A percentile compares a stretch with the other conserved stretches of the same genome.
Evolutionary conservation across 1,140 invertebrate genomes (phyloP).

Genomic region (Bombus fervidus): DNA sequence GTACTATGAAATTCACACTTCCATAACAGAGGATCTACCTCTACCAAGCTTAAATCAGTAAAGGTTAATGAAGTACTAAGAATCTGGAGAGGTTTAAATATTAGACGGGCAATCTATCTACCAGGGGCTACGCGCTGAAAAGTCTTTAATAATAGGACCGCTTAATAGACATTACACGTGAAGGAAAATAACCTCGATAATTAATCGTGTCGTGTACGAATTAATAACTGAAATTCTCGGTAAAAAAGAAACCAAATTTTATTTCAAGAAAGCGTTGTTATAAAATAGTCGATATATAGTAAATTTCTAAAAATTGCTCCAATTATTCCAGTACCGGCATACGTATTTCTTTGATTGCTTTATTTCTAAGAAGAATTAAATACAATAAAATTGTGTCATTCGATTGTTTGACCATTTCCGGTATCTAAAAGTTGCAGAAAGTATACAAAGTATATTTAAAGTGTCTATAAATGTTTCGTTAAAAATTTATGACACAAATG

Average conservation of each 20-base stretch:
- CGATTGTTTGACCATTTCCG: too few species aligned
- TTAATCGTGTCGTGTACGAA: not conserved
- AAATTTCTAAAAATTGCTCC: not conserved
- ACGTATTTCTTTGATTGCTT: too few species aligned
- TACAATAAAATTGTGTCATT: too few species aligned
- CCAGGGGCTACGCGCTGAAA: not conserved
- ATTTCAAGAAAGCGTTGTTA: not conserved
- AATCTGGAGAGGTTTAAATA: slow-evolving; percentile 3
- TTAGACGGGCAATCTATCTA: not conserved
- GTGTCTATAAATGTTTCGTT: not conserved
- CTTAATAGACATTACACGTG: not conserved
- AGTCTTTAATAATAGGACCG: slow-evolving; percentile 23
- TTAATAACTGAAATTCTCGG: not conserved
- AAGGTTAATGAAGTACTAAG: slow-evolving; percentile 20
- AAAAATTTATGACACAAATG: not conserved
- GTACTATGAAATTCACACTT: slow-evolving; percentile 16
- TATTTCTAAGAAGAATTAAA: too few species aligned
- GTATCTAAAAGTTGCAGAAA: too few species aligned
- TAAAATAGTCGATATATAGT: not conserved
- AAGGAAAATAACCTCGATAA: not conserved
- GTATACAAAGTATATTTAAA: not conserved
- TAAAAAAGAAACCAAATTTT: not conserved
- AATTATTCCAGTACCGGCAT: not conserved
- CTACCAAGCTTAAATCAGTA: not conserved
- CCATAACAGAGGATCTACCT: not conserved